phyloP scores from a whole-genome alignment of 2,797 vertebrate genomes.

The Microtus obscurus region DNA sequence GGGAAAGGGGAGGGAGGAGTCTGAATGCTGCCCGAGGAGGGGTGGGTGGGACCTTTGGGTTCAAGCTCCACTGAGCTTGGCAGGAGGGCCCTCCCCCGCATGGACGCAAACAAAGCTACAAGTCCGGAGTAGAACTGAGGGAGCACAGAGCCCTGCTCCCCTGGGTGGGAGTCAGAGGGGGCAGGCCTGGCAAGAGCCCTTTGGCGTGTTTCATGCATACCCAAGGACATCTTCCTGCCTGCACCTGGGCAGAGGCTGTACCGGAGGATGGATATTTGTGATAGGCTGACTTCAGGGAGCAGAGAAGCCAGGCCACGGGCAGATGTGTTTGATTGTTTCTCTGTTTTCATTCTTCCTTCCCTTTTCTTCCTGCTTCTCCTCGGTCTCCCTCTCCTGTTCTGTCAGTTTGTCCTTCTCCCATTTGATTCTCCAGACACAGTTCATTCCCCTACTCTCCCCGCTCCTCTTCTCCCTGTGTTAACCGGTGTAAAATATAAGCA shows the following conservation, averaged over 20 bases:
- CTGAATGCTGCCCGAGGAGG: background rate
- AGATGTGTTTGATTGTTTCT: too few species aligned
- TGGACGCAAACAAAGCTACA: conserved; percentile 57
- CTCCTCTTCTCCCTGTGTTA: background rate
- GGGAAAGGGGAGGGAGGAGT: background rate
- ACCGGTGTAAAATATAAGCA: background rate
- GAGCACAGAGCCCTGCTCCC: background rate
- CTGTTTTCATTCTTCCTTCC: background rate
- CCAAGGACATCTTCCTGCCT: background rate
- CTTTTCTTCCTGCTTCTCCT: background rate
- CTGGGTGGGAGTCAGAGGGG: conserved; percentile 13
- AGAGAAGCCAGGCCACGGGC: background rate
- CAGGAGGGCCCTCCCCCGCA: conserved; percentile 48
- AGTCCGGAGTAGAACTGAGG: background rate
- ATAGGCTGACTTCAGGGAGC: background rate
- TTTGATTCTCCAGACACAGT: background rate
- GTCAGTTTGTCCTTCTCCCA: background rate
- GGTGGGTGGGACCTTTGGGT: conserved; percentile 27
- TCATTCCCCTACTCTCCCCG: too few species aligned
- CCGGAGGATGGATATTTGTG: background rate
- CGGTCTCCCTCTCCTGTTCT: background rate
- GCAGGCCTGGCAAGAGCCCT: background rate
- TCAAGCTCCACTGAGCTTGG: conserved; percentile 54
- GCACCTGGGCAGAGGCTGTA: background rate
- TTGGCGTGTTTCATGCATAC: background rate